Percentiles rank a stretch among this genome's conserved stretches.
These are phyloP conservation scores for Gambusia affinis DNA, from an alignment of 2,113 vertebrate genomes.

Conservation along the genomic window DNA sequence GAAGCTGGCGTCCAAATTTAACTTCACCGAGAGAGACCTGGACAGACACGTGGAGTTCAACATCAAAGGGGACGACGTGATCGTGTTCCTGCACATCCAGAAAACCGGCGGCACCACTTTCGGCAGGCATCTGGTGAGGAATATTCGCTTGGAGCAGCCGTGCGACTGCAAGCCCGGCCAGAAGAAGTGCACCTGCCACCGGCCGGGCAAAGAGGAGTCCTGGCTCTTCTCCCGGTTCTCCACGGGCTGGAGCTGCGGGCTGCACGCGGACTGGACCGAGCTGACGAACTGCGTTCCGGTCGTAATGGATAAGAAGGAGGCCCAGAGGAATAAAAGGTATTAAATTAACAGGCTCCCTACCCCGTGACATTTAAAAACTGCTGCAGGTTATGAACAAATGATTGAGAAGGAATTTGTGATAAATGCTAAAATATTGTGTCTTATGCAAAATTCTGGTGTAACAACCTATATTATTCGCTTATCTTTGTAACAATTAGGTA, in stretches of 20 bases:
- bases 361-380: not conserved
- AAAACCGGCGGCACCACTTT: conserved; percentile 98
- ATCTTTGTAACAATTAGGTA: too few relatives aligned
- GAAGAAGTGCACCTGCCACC: conserved; percentile 96
- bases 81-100: conserved; percentile 97
- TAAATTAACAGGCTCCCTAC: not conserved
- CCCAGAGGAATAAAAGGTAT: conserved; percentile 82
- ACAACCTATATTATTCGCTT: not conserved
- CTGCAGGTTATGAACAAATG: not conserved
- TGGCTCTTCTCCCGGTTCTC: conserved; percentile 95
- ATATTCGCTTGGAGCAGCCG: conserved; percentile 95
- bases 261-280: conserved; percentile 94
- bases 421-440: not conserved
- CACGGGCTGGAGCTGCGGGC: conserved; percentile 93
- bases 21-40: conserved; percentile 89
- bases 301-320: conserved; percentile 91
- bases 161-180: conserved; percentile 94
- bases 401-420: not conserved
- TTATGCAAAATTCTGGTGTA: not conserved
- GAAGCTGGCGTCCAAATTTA: conserved; percentile 81
- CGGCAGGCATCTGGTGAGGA: conserved; percentile 94
- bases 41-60: conserved; percentile 90
- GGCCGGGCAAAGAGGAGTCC: conserved; percentile 92
- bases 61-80: conserved; percentile 92
- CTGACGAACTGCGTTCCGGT: conserved; percentile 93